These are phyloP conservation scores for Drosophila quadrilineata DNA, from an alignment of 1,140 invertebrate genomes.

Conservation along the genomic window DNA sequence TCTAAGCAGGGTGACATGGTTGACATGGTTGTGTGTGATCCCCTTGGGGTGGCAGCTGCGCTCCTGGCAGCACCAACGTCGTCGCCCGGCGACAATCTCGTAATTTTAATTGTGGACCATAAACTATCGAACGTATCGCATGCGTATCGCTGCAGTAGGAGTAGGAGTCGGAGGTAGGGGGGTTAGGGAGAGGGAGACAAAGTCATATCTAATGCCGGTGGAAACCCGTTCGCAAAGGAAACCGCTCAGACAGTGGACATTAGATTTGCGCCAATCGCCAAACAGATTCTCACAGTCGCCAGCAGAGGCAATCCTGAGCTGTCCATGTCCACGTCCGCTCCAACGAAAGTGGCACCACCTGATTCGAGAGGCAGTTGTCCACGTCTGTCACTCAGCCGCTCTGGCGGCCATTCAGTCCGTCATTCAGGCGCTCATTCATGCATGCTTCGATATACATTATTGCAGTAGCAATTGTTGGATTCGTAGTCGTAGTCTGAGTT, in stretches of 20 bases:
- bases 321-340: conserved; percentile 45
- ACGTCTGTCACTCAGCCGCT: conserved; percentile 58
- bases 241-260: conserved; percentile 60
- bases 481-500: not conserved
- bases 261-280: conserved; percentile 51
- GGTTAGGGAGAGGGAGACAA: too few relatives aligned
- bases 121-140: conserved; percentile 64
- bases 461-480: conserved; percentile 5
- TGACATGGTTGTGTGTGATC: not conserved
- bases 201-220: conserved; percentile 65
- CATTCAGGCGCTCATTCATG: conserved; percentile 68
- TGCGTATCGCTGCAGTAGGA: conserved; percentile 56
- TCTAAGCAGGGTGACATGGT: too few relatives aligned
- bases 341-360: conserved; percentile 72
- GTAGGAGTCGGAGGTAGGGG: too few relatives aligned
- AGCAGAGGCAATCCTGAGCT: conserved; percentile 18
- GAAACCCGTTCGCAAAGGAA: conserved; percentile 69
- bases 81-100: conserved; percentile 28
- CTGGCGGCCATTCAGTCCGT: conserved; percentile 38
- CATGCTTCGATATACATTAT: conserved; percentile 50
- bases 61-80: not conserved
- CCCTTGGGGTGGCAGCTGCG: not conserved
- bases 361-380: conserved; percentile 67
- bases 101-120: conserved; percentile 71
- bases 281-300: conserved; percentile 65